These are phyloP conservation scores for Micromys minutus DNA, from an alignment of 2,113 vertebrate species.

Conservation along the genomic window DNA sequence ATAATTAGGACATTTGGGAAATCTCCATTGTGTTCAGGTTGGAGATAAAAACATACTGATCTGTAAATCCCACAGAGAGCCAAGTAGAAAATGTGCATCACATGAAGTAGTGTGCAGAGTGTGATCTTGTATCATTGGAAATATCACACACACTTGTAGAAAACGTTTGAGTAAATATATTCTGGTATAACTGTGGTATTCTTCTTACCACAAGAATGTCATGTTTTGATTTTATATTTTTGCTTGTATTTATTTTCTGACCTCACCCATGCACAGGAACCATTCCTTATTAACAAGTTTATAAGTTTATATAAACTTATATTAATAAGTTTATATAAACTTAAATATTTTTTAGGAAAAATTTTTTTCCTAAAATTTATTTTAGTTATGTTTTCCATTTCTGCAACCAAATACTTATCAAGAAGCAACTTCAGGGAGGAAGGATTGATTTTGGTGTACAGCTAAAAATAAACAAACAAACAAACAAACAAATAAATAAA, in stretches of 20 bases:
- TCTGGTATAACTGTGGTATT: neutral
- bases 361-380: slow-evolving; percentile 27
- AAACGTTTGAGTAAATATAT: neutral
- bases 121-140: neutral
- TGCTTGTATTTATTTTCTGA: slow-evolving; percentile 34
- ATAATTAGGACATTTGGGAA: slow-evolving; percentile 49
- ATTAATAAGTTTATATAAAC: slow-evolving; percentile 3
- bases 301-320: slow-evolving; percentile 32
- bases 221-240: slow-evolving; percentile 41
- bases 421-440: neutral
- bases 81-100: neutral
- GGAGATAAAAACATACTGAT: neutral
- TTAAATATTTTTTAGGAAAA: slow-evolving; percentile 45
- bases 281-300: slow-evolving; percentile 19
- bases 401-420: neutral
- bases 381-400: neutral
- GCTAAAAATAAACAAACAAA: neutral
- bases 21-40: neutral
- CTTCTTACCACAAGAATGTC: neutral
- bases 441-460: neutral
- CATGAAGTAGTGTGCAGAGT: neutral
- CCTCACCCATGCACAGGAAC: neutral
- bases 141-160: neutral
- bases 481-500: too few species aligned
- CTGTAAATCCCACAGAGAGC: slow-evolving; percentile 2